Evolutionary conservation across 2,113 vertebrate genomes (phyloP).

Genomic region (Macaca nemestrina): DNA sequence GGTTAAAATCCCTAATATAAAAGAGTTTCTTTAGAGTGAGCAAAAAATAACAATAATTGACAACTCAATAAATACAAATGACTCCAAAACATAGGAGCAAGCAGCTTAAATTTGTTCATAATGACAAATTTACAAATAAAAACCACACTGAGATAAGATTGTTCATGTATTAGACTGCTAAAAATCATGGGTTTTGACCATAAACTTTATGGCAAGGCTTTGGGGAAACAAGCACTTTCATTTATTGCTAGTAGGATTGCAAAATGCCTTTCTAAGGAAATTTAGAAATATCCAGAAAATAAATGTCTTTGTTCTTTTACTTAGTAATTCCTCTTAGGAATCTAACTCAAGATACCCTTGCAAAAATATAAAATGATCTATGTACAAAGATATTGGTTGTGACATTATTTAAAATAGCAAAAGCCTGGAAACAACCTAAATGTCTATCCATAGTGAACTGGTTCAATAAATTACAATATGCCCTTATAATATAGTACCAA

Average conservation of each 20-base stretch:
- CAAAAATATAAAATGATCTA: background rate
- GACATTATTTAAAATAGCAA: conserved; percentile 5
- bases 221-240: background rate
- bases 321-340: background rate
- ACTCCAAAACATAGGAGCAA: background rate
- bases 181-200: background rate
- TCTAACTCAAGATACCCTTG: background rate
- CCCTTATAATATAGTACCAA: background rate
- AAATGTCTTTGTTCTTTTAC: background rate
- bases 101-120: background rate
- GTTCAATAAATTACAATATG: background rate
- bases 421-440: background rate
- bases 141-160: background rate
- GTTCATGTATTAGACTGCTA: background rate
- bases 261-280: background rate
- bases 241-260: background rate
- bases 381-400: background rate
- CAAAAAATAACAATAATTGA: background rate
- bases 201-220: background rate
- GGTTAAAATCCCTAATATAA: background rate
- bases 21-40: background rate
- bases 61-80: background rate
- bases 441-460: background rate
- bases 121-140: background rate
- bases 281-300: background rate